Percentiles rank a stretch among this genome's conserved stretches.
These are phyloP conservation scores for Rhinophrynus dorsalis DNA, from an alignment of 2,797 vertebrate species.

Conservation along the genomic window DNA sequence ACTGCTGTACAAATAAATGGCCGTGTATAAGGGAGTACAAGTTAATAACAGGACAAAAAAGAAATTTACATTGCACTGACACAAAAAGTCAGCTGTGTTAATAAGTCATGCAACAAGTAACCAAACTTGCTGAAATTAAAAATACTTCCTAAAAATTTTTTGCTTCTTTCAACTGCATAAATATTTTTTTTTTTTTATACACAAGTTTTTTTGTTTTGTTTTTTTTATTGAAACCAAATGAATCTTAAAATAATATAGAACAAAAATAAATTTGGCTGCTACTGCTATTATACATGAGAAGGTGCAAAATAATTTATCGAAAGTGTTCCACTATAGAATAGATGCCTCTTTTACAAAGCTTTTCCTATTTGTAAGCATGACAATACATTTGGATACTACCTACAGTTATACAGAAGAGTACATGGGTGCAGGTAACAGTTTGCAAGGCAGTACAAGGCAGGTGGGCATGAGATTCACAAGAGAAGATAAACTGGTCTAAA, in stretches of 20 bases:
- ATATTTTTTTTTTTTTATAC: conserved; percentile 97
- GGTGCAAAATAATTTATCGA: conserved; percentile 85
- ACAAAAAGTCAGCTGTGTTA: conserved; percentile 99
- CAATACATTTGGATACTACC: conserved; percentile 74
- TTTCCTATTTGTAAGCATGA: conserved; percentile 66
- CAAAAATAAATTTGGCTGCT: conserved; percentile 75
- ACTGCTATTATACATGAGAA: conserved; percentile 85
- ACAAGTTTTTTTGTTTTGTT: conserved; percentile 70
- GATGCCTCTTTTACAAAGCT: conserved; percentile 65
- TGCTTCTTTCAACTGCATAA: conserved; percentile 86
- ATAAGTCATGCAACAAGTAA: conserved; percentile 98
- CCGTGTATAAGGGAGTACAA: conserved; percentile 76
- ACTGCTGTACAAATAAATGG: conserved; percentile 86
- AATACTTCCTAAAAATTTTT: conserved; percentile 87
- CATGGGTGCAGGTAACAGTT: conserved; percentile 48
- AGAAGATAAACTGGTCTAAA: conserved; percentile 56
- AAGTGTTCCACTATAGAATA: conserved; percentile 75
- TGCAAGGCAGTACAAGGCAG: conserved; percentile 59
- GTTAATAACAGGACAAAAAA: conserved; percentile 79
- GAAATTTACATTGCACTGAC: conserved; percentile 97
- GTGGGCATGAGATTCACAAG: conserved; percentile 58
- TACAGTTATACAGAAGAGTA: conserved; percentile 68
- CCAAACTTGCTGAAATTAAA: conserved; percentile 98
- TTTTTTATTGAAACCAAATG: conserved; percentile 80
- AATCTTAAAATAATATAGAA: conserved; percentile 82